Evolutionary conservation across 1,140 invertebrate species (phyloP).

Genomic region (Sarcophaga bullata): DNA sequence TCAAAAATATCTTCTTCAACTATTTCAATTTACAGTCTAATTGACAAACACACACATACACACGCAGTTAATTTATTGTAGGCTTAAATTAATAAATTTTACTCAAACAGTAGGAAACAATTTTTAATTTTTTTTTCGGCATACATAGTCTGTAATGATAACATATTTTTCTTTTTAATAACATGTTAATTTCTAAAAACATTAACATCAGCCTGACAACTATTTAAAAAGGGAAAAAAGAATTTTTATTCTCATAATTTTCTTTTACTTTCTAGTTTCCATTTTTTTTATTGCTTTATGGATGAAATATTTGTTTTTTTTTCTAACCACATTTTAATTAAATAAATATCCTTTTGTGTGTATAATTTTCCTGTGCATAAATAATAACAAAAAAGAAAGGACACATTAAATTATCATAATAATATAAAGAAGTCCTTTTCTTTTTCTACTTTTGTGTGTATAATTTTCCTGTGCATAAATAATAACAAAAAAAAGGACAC

Average conservation of each 20-base stretch:
- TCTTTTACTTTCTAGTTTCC: not conserved
- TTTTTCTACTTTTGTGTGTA: slow-evolving; percentile 1
- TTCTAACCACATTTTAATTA: slow-evolving; percentile 15
- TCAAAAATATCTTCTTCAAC: no score
- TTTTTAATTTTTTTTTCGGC: no score
- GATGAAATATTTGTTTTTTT: not conserved
- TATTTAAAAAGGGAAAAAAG: not conserved
- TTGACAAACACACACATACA: no score
- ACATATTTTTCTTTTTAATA: not conserved
- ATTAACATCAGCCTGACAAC: not conserved
- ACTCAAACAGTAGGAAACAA: no score
- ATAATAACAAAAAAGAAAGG: not conserved
- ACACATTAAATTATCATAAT: not conserved
- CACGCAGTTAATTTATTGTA: no score
- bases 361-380: not conserved
- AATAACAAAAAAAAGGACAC: not conserved
- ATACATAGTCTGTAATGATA: no score
- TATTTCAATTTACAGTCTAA: no score
- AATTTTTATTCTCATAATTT: not conserved
- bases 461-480: not conserved
- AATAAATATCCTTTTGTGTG: slow-evolving; percentile 10
- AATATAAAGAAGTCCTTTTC: not conserved
- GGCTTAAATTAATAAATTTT: no score
- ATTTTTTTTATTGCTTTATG: not conserved
- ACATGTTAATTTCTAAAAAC: slow-evolving; percentile 1